A percentile compares a stretch with the other conserved stretches of the same genome.
These are phyloP conservation scores for Dysdera silvatica DNA, from an alignment of 1,140 invertebrate species.

Conservation along the genomic window DNA sequence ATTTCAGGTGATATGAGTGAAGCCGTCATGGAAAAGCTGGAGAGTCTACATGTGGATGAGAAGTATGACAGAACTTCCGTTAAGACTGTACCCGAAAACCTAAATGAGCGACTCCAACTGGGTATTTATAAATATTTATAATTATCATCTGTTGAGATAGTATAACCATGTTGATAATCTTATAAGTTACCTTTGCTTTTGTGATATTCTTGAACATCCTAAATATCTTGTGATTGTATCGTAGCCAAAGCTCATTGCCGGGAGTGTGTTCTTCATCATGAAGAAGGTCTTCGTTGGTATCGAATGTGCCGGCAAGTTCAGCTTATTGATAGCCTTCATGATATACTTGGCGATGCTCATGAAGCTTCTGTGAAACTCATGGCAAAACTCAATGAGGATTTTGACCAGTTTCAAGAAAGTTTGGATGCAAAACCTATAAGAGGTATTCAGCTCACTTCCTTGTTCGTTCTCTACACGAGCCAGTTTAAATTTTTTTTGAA, in stretches of 20 bases:
- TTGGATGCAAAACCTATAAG: constrained; percentile 56
- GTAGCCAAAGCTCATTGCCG: constrained; percentile 78
- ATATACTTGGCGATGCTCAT: constrained; percentile 62
- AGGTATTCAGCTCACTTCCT: too few relatives aligned
- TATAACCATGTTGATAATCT: too few relatives aligned
- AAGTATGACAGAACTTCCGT: constrained; percentile 50
- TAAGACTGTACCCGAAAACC: constrained; percentile 53
- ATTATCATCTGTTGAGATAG: too few relatives aligned
- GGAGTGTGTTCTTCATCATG: constrained; percentile 71
- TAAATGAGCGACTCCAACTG: constrained; percentile 53
- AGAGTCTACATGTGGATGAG: constrained; percentile 55
- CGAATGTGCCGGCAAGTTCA: constrained; percentile 80
- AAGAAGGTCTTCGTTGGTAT: constrained; percentile 76
- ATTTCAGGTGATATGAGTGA: constrained; percentile 31
- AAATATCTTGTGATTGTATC: too few relatives aligned
- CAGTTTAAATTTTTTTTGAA: too few relatives aligned
- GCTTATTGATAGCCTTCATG: constrained; percentile 65
- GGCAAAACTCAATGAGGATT: constrained; percentile 58
- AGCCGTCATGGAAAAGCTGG: constrained; percentile 50
- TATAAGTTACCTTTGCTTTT: too few relatives aligned
- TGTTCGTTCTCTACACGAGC: too few relatives aligned
- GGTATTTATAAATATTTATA: constrained; percentile 53
- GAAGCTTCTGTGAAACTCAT: constrained; percentile 64
- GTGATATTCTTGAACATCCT: too few relatives aligned
- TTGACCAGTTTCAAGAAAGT: constrained; percentile 73